These are phyloP conservation scores for Ardeotis arabs DNA, from an alignment of 2,113 vertebrate species.

Conservation along the genomic window DNA sequence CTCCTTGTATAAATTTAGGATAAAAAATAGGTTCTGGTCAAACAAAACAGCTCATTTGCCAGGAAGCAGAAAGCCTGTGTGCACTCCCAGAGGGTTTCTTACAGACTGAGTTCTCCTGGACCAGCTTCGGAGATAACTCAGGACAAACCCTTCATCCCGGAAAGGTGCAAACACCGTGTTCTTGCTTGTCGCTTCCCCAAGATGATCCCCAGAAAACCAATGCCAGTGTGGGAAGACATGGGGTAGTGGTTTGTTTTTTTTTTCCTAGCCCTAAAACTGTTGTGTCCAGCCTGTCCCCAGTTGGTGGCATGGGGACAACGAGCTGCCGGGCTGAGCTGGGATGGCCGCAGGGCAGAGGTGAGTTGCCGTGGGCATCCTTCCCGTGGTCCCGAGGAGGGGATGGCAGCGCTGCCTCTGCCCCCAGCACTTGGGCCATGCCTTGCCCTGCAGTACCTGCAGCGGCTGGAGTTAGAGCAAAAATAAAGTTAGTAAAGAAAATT, in stretches of 20 bases:
- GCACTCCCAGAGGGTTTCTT: background rate
- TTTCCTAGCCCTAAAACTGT: background rate
- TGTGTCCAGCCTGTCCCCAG: background rate
- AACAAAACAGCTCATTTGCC: background rate
- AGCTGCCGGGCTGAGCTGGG: background rate
- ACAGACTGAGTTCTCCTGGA: background rate
- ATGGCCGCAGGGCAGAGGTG: rapidly evolving
- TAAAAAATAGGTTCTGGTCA: background rate
- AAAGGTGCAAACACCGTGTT: background rate
- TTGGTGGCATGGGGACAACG: background rate
- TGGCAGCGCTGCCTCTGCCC: background rate
- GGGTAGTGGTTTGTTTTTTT: background rate
- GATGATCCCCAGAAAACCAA: background rate
- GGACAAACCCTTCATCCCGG: background rate
- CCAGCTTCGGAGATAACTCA: rapidly evolving
- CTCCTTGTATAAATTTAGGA: background rate
- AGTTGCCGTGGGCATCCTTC: too few relatives aligned
- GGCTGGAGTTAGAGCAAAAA: background rate
- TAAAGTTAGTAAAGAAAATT: background rate
- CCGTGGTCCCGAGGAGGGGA: background rate
- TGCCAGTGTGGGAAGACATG: background rate
- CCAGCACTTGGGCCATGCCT: background rate
- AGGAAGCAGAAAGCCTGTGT: background rate
- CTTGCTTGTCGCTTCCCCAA: background rate
- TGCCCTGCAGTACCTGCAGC: background rate